Percentiles rank a stretch among this genome's conserved stretches.
Conservation (phyloP, 2,797 vertebrate genomes). For the Neomorphus geoffroyi region DNA sequence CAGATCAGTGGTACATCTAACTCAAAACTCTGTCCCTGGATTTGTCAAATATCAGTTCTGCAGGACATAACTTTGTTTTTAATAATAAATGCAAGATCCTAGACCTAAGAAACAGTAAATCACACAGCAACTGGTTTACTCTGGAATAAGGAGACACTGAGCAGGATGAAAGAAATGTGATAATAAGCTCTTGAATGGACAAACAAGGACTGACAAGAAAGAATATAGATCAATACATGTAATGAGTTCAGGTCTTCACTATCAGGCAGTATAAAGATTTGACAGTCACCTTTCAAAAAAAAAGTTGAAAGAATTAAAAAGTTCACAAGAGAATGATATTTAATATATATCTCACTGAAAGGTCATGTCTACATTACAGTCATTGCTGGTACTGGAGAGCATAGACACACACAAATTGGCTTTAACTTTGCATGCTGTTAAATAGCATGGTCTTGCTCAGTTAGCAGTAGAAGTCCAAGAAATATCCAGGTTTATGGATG, state of each 20-base stretch:
- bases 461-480: background rate
- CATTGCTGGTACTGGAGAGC: background rate
- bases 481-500: background rate
- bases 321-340: background rate
- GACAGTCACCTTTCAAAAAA: background rate
- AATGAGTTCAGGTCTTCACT: background rate
- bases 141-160: background rate
- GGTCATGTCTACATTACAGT: background rate
- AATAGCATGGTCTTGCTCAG: background rate
- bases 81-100: background rate
- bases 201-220: background rate
- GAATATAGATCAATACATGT: accelerated
- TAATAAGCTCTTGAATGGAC: background rate
- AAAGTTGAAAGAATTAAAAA: background rate
- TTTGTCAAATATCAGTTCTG: background rate
- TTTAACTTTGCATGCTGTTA: background rate
- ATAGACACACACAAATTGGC: background rate
- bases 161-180: background rate
- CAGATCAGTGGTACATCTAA: background rate
- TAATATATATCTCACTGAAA: background rate
- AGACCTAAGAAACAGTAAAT: background rate
- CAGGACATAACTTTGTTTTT: background rate
- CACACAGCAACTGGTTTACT: background rate
- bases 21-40: background rate
- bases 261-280: background rate